Conservation (phyloP, 2,797 vertebrate species). For the Valencia hispanica region DNA sequence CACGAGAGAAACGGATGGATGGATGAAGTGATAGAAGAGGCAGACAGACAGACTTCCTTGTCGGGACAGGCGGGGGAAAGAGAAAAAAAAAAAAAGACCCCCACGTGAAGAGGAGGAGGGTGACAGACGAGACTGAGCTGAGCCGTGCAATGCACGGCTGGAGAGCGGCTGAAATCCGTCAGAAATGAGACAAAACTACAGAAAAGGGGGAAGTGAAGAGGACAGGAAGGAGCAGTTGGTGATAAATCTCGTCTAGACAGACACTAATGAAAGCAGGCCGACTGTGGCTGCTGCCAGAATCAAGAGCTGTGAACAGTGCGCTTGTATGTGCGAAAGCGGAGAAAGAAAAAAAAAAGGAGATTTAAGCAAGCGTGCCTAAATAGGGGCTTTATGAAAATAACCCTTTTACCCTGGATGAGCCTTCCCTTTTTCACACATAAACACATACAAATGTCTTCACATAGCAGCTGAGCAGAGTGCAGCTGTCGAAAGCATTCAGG, state of each 20-base stretch:
- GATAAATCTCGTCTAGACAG: conserved; percentile 74
- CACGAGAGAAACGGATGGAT: conserved; percentile 9
- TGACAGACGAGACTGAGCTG: conserved; percentile 44
- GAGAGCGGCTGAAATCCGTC: conserved; percentile 38
- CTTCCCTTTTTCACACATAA: conserved; percentile 13
- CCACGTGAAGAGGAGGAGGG: conserved; percentile 53
- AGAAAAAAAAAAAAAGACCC: conserved; percentile 39
- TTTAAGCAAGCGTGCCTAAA: conserved; percentile 40
- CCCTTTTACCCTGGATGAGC: conserved; percentile 25
- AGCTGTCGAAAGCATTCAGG: conserved; percentile 30
- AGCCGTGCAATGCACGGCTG: conserved; percentile 13
- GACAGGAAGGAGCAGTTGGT: conserved; percentile 60
- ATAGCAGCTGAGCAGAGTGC: conserved; percentile 22
- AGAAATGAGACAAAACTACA: conserved; percentile 31
- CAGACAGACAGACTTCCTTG: conserved; percentile 52
- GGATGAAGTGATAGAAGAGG: conserved; percentile 40
- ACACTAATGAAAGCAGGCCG: conserved; percentile 67
- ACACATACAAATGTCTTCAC: conserved; percentile 13
- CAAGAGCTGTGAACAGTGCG: conserved; percentile 54
- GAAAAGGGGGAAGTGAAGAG: conserved; percentile 37
- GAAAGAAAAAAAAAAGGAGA: conserved; percentile 18
- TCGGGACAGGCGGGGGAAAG: conserved; percentile 34
- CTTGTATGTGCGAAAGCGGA: conserved; percentile 12
- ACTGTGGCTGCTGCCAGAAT: conserved; percentile 48
- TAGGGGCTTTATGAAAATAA: conserved; percentile 63